phyloP scores from a whole-genome alignment of 2,113 vertebrate genomes.

The Prietella phreatophila region DNA sequence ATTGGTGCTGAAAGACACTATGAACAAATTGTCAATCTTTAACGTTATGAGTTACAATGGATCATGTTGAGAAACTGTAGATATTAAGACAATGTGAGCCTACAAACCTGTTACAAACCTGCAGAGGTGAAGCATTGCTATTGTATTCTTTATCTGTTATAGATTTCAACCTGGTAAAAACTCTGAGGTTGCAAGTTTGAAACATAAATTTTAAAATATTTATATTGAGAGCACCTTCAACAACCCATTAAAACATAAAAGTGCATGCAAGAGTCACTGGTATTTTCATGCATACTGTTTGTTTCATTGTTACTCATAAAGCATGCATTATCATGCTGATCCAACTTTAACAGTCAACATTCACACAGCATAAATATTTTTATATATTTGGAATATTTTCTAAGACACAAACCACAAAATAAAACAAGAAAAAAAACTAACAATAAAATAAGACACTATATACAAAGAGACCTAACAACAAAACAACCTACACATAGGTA shows the following conservation, averaged over 20 bases:
- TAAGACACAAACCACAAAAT: conserved; percentile 23
- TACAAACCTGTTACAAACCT: background rate
- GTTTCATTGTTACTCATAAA: background rate
- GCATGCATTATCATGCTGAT: conserved; percentile 16
- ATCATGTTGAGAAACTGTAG: background rate
- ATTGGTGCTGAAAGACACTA: background rate
- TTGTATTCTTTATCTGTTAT: background rate
- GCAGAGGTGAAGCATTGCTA: background rate
- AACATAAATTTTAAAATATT: background rate
- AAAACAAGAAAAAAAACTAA: background rate
- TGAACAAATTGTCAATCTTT: background rate
- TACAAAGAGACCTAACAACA: conserved; percentile 33
- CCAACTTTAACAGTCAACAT: background rate
- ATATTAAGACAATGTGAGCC: background rate
- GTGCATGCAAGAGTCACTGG: background rate
- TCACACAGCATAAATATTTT: background rate
- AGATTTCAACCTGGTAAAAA: conserved; percentile 1
- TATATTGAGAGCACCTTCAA: background rate
- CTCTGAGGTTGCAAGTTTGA: background rate
- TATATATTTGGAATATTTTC: conserved; percentile 4
- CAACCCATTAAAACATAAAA: background rate
- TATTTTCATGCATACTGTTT: background rate
- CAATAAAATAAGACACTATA: conserved; percentile 1
- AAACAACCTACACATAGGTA: conserved; percentile 46
- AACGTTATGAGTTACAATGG: background rate